Evolutionary conservation across 1,140 invertebrate species (phyloP).

Genomic region (Euwallacea similis): DNA sequence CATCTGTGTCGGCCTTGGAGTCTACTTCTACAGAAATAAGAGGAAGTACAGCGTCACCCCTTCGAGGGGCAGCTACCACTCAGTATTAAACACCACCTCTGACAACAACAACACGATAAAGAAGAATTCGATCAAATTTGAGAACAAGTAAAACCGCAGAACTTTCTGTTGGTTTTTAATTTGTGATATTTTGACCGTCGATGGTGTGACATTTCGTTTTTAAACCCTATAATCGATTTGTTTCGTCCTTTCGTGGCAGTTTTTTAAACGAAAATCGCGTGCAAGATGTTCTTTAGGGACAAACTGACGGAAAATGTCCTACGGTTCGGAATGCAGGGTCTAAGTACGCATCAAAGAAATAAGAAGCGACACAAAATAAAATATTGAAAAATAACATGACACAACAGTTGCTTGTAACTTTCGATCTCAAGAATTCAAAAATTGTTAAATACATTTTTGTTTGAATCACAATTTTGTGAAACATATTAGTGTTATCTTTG

Average conservation of each 20-base stretch:
- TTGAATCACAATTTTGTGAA: too few species aligned
- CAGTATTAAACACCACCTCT: slow-evolving; percentile 26
- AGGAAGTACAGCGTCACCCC: slow-evolving; percentile 34
- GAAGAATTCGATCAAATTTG: slow-evolving; percentile 26
- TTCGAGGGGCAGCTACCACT: slow-evolving; percentile 34
- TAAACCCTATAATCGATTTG: too few species aligned
- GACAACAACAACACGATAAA: slow-evolving; percentile 40
- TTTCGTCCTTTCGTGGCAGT: background rate
- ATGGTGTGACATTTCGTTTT: too few species aligned
- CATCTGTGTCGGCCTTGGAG: background rate
- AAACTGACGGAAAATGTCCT: background rate
- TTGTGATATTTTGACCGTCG: slow-evolving; percentile 19
- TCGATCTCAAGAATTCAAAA: too few species aligned
- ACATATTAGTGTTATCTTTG: too few species aligned
- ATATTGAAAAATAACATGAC: too few species aligned
- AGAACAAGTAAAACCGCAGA: slow-evolving; percentile 8
- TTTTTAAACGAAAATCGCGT: background rate
- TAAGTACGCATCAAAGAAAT: too few species aligned
- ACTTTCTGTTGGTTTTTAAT: slow-evolving; percentile 2
- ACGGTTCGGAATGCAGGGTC: too few species aligned
- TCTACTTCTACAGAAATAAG: slow-evolving; percentile 33
- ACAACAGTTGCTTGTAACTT: too few species aligned
- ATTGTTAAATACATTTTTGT: too few species aligned
- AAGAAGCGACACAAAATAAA: too few species aligned
- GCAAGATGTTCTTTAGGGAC: background rate